Conservation (phyloP, 2,113 vertebrate genomes). For the Protobothrops flavoviridis region DNA sequence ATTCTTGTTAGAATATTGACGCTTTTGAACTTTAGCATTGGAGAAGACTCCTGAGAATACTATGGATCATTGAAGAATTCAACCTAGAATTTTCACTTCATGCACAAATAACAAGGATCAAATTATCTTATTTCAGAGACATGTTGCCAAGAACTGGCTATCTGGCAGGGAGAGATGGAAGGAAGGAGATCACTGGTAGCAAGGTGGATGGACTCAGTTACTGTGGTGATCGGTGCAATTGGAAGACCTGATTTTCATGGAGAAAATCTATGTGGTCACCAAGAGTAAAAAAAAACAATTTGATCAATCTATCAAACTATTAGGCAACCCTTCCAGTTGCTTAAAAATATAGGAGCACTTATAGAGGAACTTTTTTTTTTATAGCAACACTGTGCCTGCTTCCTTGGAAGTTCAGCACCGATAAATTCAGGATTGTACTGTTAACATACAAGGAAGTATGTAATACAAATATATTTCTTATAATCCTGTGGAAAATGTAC, state of each 20-base stretch:
- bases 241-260: not conserved
- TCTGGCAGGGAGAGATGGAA: not conserved
- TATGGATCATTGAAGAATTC: not conserved
- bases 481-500: conserved; percentile 18
- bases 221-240: not conserved
- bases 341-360: not conserved
- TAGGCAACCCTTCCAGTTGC: not conserved
- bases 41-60: not conserved
- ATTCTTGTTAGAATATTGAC: not conserved
- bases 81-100: not conserved
- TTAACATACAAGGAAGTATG: not conserved
- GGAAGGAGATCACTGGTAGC: not conserved
- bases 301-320: not conserved
- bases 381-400: not conserved
- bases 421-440: not conserved
- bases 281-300: not conserved
- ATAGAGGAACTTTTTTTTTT: not conserved
- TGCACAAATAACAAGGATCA: not conserved
- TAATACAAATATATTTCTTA: not conserved
- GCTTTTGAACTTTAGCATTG: not conserved
- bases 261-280: not conserved
- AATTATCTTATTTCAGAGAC: not conserved
- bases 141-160: not conserved
- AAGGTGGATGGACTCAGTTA: not conserved
- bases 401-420: not conserved